These are phyloP conservation scores for Cosmia trapezina DNA, from an alignment of 2,888 invertebrate genomes.

Conservation along the genomic window DNA sequence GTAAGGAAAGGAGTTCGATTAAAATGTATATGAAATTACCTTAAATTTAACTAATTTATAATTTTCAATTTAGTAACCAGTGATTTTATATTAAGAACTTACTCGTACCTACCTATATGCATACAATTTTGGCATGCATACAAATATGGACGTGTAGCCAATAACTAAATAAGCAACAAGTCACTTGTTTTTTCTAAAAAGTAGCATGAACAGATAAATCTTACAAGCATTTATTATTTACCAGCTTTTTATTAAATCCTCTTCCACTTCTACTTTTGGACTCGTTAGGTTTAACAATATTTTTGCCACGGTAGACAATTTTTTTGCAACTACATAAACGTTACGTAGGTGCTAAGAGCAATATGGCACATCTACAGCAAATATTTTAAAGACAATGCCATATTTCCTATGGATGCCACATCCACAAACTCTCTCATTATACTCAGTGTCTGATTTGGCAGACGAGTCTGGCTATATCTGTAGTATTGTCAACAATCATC, in stretches of 20 bases:
- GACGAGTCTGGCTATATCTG: slow-evolving; percentile 5
- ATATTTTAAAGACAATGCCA: neutral
- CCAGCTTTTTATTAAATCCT: neutral
- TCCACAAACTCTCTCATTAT: neutral
- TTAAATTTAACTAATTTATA: slow-evolving; percentile 6
- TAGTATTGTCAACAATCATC: neutral
- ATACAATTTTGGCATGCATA: neutral
- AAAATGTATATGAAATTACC: slow-evolving; percentile 22
- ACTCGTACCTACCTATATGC: neutral
- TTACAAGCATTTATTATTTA: neutral
- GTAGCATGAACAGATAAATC: too few relatives aligned
- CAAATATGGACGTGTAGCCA: neutral
- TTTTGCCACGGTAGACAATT: neutral
- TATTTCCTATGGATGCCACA: neutral
- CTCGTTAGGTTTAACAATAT: neutral
- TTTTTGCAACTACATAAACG: neutral
- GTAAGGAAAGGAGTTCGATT: slow-evolving; percentile 41
- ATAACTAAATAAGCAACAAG: neutral
- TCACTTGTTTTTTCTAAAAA: neutral
- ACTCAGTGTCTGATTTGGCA: neutral
- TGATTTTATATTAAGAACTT: too few relatives aligned
- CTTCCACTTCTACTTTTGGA: neutral
- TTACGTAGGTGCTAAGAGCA: neutral
- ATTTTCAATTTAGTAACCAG: slow-evolving; percentile 31
- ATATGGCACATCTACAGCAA: neutral